phyloP scores from a whole-genome alignment of 37 sponge, comb jelly and placozoan genomes.

The Ianthella basta region DNA sequence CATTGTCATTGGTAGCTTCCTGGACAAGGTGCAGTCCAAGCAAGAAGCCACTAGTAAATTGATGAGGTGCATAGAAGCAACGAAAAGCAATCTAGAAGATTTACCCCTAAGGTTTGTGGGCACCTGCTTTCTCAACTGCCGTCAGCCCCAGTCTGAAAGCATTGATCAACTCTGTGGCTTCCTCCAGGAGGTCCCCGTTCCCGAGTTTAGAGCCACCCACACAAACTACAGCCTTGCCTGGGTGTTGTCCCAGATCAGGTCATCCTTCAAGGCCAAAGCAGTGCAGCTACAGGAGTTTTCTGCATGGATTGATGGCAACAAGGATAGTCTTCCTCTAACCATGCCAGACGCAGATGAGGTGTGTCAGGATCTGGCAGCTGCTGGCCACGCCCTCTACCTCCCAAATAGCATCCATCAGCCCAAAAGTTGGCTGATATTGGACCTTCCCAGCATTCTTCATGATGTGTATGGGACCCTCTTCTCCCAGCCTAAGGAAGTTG shows the following conservation, averaged over 20 bases:
- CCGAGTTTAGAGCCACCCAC: background rate
- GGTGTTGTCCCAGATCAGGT: background rate
- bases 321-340: no score
- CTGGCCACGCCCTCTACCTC: no score
- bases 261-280: background rate
- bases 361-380: no score
- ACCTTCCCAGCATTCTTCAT: no score
- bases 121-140: background rate
- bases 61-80: background rate
- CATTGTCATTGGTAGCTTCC: constrained; percentile 6
- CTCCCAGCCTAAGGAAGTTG: background rate
- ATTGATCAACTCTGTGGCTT: background rate
- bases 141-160: constrained; percentile 2
- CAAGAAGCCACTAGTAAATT: background rate
- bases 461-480: no score
- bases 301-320: no score
- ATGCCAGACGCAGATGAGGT: no score
- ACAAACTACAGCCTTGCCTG: background rate
- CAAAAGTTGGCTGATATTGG: no score
- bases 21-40: constrained; percentile 6
- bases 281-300: background rate
- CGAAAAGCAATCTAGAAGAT: background rate
- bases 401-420: no score
- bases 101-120: background rate
- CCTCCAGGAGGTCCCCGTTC: background rate